Conservation (phyloP, 2,113 vertebrate genomes). For the Lepidothrix coronata region DNA sequence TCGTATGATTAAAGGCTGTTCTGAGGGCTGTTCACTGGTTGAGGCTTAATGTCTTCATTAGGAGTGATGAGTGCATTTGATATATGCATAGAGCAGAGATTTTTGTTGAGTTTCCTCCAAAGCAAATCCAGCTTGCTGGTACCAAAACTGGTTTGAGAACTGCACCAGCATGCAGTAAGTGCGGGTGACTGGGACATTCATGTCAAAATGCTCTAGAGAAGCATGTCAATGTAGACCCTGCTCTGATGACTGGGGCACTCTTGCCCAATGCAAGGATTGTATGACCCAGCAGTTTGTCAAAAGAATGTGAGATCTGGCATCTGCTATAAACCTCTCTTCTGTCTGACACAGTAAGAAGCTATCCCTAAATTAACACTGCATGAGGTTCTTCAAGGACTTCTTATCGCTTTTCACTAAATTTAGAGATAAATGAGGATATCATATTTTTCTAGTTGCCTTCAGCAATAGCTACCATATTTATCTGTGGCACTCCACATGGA, state of each 20-base stretch:
- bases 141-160: slow-evolving; percentile 4
- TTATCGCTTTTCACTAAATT: background rate
- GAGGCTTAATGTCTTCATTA: background rate
- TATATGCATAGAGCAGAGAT: background rate
- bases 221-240: background rate
- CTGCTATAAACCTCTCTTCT: background rate
- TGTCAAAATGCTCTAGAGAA: background rate
- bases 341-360: background rate
- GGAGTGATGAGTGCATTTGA: background rate
- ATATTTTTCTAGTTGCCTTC: background rate
- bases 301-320: background rate
- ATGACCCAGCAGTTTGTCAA: background rate
- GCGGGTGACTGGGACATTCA: background rate
- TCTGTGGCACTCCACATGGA: background rate
- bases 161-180: background rate
- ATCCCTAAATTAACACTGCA: background rate
- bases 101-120: background rate
- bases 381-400: background rate
- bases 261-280: background rate
- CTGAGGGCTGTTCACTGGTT: background rate
- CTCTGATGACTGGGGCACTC: background rate
- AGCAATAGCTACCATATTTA: background rate
- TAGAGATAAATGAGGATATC: background rate
- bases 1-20: background rate
- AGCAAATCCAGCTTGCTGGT: background rate